Conservation (phyloP, 2,888 invertebrate genomes). For the Melolontha melolontha region DNA sequence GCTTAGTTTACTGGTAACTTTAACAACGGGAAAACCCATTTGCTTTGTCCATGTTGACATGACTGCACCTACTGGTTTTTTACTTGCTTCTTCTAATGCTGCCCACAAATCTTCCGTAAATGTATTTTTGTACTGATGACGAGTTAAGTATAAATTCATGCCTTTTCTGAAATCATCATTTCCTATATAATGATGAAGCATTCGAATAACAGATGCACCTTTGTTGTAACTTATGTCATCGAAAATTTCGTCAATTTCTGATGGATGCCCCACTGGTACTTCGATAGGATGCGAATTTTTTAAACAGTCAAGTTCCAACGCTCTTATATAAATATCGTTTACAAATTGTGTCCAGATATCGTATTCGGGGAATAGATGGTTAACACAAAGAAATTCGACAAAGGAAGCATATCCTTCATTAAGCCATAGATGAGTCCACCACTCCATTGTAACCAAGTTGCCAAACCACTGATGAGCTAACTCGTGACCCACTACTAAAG, state of each 20-base stretch:
- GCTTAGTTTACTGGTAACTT: constrained; percentile 68
- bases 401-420: constrained; percentile 92
- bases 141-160: constrained; percentile 88
- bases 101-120: constrained; percentile 94
- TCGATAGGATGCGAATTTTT: constrained; percentile 96
- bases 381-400: constrained; percentile 93
- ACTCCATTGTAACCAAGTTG: constrained; percentile 97
- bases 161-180: constrained; percentile 92
- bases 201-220: constrained; percentile 92
- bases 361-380: constrained; percentile 92
- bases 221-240: constrained; percentile 93
- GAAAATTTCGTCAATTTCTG: constrained; percentile 96
- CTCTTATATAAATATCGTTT: constrained; percentile 87
- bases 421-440: constrained; percentile 97
- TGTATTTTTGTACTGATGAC: constrained; percentile 90
- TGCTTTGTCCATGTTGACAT: constrained; percentile 97
- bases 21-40: constrained; percentile 88
- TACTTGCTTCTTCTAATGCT: constrained; percentile 87
- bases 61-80: constrained; percentile 88
- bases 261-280: constrained; percentile 92
- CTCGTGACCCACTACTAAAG: constrained; percentile 90
- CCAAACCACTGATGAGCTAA: constrained; percentile 99
- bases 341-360: constrained; percentile 98
- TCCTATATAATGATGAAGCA: constrained; percentile 93
- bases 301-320: constrained; percentile 87